A percentile compares a stretch with the other conserved stretches of the same genome.
phyloP scores from a whole-genome alignment of 2,113 vertebrate genomes.

The Sminthopsis crassicaudata region DNA sequence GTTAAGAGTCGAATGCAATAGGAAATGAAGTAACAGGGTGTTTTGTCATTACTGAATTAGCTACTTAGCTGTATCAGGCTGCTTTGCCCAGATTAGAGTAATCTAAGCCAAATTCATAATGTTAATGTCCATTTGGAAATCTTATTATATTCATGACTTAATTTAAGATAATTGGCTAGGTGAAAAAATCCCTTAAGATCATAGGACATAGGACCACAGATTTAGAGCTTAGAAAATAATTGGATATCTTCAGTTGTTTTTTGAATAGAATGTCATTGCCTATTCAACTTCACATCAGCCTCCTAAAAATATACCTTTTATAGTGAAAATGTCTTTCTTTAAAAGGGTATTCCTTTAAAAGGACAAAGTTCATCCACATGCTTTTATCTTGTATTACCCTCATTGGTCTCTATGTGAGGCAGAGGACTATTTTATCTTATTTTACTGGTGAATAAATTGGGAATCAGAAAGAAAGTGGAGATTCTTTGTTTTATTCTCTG shows the following conservation, averaged over 20 bases:
- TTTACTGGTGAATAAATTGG: too few relatives aligned
- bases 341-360: background rate
- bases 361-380: background rate
- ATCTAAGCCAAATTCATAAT: background rate
- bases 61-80: conserved; percentile 7
- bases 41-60: conserved; percentile 5
- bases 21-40: conserved; percentile 1
- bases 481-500: background rate
- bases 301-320: background rate
- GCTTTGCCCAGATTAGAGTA: background rate
- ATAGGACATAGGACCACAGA: background rate
- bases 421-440: too few relatives aligned
- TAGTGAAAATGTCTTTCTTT: background rate
- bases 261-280: background rate
- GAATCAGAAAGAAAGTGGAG: background rate
- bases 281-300: background rate
- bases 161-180: conserved; percentile 20
- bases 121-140: conserved; percentile 24
- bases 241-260: background rate
- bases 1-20: background rate
- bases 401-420: too few relatives aligned
- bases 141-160: background rate
- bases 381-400: too few relatives aligned
- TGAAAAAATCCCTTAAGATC: conserved; percentile 25
- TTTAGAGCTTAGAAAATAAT: background rate